Evolutionary conservation across 1,140 invertebrate species (phyloP).

Genomic region (Drosophila auraria): DNA sequence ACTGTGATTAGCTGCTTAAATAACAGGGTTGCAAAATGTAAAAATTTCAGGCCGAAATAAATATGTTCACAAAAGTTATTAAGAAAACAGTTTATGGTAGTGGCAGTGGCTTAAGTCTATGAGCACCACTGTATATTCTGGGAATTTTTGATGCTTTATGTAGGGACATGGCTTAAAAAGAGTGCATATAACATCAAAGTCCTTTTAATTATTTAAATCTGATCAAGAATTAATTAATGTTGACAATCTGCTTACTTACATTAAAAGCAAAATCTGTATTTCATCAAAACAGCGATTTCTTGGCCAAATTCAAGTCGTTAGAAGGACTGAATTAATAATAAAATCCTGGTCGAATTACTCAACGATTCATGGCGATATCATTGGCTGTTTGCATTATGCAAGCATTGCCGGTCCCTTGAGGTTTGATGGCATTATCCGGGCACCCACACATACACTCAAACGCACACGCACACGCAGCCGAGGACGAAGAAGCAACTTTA

Average conservation of each 20-base stretch:
- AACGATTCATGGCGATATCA: conserved; percentile 40
- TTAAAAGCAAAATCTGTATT: neutral
- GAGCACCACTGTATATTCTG: too few relatives aligned
- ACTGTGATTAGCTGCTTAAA: too few relatives aligned
- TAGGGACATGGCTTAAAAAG: too few relatives aligned
- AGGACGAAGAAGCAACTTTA: conserved; percentile 43
- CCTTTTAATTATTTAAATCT: too few relatives aligned
- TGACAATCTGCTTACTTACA: neutral
- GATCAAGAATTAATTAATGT: neutral
- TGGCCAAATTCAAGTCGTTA: conserved; percentile 7
- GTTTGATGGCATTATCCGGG: conserved; percentile 23
- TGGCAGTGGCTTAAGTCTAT: too few relatives aligned
- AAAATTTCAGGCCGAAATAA: too few relatives aligned
- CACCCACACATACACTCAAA: conserved; percentile 5
- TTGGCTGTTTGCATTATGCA: conserved; percentile 54
- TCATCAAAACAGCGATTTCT: neutral
- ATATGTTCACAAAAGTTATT: too few relatives aligned
- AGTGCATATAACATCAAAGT: too few relatives aligned
- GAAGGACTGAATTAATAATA: conserved; percentile 11
- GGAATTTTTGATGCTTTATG: too few relatives aligned
- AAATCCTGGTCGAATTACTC: conserved; percentile 18
- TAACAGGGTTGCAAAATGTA: too few relatives aligned
- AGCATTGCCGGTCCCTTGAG: conserved; percentile 29
- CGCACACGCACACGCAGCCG: neutral
- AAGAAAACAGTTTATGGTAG: too few relatives aligned